Conservation (phyloP, 2,797 vertebrate genomes). For the Selene dorsalis region DNA sequence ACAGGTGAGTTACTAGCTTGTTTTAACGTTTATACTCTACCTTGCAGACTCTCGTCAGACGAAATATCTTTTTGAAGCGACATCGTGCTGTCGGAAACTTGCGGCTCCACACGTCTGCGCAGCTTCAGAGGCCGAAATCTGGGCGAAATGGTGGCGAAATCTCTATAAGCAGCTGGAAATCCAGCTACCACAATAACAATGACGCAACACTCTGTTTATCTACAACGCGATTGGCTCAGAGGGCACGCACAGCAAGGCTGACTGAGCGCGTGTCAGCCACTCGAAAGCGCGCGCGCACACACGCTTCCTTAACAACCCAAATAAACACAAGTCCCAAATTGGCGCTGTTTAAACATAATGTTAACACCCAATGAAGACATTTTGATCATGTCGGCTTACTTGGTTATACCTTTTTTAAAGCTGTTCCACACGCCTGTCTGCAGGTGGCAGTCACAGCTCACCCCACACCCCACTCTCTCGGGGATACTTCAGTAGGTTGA, state of each 20-base stretch:
- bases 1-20: neutral
- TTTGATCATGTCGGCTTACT: neutral
- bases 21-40: constrained; percentile 64
- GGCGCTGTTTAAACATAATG: neutral
- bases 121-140: neutral
- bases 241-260: constrained; percentile 28
- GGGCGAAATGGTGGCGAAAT: constrained; percentile 61
- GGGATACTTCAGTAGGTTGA: neutral
- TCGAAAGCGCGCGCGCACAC: neutral
- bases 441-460: constrained; percentile 68
- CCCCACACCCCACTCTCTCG: neutral
- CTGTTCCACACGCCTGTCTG: constrained; percentile 61
- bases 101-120: neutral
- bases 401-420: neutral
- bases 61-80: constrained; percentile 75
- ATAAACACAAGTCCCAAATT: neutral
- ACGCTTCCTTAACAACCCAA: neutral
- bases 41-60: constrained; percentile 83
- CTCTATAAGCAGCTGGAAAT: constrained; percentile 38
- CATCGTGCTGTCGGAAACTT: constrained; percentile 54
- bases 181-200: constrained; percentile 74
- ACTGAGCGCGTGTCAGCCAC: neutral
- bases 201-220: constrained; percentile 81
- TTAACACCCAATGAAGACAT: neutral
- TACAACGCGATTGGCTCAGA: constrained; percentile 67